Evolutionary conservation across 2,888 invertebrate genomes (phyloP), one percentile per base, ranked within the genome.

Genomic region (Hanleya hanleyi): DNA sequence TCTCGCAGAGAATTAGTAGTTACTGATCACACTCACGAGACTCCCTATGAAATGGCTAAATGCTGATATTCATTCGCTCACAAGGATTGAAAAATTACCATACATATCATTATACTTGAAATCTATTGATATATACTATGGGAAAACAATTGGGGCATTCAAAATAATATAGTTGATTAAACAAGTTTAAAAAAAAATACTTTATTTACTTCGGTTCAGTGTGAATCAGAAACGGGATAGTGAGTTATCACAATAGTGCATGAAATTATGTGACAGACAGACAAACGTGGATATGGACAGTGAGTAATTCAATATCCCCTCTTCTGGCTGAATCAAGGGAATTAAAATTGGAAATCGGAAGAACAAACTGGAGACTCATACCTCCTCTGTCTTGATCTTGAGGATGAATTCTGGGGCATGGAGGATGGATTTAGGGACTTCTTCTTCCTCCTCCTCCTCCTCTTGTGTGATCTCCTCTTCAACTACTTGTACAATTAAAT

Each of bases 351-450:
- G 9, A 41, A 41, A 41, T 41, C 12, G 18, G 9, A 41, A 41
- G 47, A 41, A 41, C n/a, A n/a, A n/a, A n/a, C n/a, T n/a, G n/a
- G n/a, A 47, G 47, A 4, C 7, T 47, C 3, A 32, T 81, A 85
- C 86, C 35, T 82, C 82, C 67, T 80, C 77, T 47, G 87, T 79
- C 71, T 86, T 81, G 69, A 87, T 82, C 72, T 81, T 83, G 67
- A 87, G 84, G 62, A 86, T 70, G 77, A 88, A 88, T 71, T 87
- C 86, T 61, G 88, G 88, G 66, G 84, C 83, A 51, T 80, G 74
- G 47, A 86, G 86, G 69, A 78, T 77, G 18, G 85, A 83, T 71
- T 77, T 77, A 51, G 79, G 73, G 62, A 77, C 80, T 69, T 81
- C 81, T 47, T 71, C 75, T 29, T 74, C 77, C 33, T 83, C 77